These are phyloP conservation scores for Scalopus aquaticus DNA, from an alignment of 2,113 vertebrate genomes.

Conservation along the genomic window DNA sequence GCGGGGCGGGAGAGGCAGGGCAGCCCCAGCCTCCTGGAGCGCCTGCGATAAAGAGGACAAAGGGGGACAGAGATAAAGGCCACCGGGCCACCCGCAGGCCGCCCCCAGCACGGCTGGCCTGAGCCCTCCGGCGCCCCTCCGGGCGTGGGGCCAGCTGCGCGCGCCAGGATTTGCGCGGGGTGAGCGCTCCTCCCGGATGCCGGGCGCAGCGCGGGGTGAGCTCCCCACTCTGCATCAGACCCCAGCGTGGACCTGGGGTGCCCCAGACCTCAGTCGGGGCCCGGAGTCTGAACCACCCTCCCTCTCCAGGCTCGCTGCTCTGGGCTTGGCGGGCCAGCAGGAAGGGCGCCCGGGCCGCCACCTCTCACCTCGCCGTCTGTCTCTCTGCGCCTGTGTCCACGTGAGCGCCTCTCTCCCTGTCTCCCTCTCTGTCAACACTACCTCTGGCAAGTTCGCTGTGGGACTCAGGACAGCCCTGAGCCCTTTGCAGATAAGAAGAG, in stretches of 20 bases:
- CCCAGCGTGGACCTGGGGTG: too few species aligned
- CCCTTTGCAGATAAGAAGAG: slow-evolving; percentile 55
- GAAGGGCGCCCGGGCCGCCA: neutral
- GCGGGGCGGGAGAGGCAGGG: slow-evolving; percentile 1
- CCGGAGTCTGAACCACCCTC: neutral
- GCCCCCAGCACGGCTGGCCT: neutral
- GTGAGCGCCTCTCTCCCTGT: neutral
- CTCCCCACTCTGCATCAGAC: too few species aligned
- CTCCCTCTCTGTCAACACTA: neutral
- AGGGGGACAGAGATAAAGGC: slow-evolving; percentile 57
- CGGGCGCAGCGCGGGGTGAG: too few species aligned
- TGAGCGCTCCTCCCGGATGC: neutral
- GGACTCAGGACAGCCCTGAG: neutral
- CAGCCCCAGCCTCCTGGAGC: slow-evolving; percentile 53
- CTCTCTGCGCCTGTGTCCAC: neutral
- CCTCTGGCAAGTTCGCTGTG: neutral
- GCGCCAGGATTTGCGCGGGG: slow-evolving; percentile 16
- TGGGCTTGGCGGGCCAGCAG: neutral
- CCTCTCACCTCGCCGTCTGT: slow-evolving; percentile 42
- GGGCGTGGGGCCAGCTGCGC: slow-evolving; percentile 27
- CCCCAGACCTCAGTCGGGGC: neutral
- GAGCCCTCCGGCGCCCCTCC: neutral
- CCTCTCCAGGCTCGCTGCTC: neutral
- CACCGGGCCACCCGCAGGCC: neutral
- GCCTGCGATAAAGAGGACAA: slow-evolving; percentile 71